phyloP scores from a whole-genome alignment of 2,888 invertebrate genomes.

The Torymus tubicola region DNA sequence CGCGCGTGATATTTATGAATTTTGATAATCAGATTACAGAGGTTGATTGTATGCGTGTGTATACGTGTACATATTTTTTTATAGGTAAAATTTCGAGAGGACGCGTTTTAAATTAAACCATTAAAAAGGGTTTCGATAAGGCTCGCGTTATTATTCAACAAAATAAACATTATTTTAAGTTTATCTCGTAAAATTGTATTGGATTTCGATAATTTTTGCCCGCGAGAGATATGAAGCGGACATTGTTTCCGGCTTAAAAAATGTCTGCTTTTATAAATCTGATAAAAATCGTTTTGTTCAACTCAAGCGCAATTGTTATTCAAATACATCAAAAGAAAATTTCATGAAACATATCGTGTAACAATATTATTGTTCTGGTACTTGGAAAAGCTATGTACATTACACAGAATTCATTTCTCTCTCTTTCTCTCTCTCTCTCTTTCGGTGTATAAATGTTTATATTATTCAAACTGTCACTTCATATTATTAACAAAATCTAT shows the following conservation, averaged over 20 bases:
- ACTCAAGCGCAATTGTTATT: background rate
- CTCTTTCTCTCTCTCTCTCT: no score
- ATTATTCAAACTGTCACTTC: no score
- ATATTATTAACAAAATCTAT: no score
- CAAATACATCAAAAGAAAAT: background rate
- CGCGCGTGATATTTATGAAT: no score
- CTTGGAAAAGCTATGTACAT: no score
- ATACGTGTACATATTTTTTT: no score
- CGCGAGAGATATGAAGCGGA: background rate
- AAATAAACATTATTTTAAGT: slow-evolving; percentile 28
- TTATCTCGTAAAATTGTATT: slow-evolving; percentile 32
- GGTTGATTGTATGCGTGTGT: no score
- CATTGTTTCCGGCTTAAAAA: slow-evolving; percentile 11
- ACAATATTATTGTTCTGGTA: no score
- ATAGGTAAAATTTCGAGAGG: background rate
- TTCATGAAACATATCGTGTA: no score
- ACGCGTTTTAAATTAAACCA: slow-evolving; percentile 1
- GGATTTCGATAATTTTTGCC: slow-evolving; percentile 27
- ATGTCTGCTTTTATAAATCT: slow-evolving; percentile 3
- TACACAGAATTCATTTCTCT: no score
- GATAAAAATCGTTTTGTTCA: background rate
- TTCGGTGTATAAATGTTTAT: no score
- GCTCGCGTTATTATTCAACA: background rate
- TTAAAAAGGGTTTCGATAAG: slow-evolving; percentile 11
- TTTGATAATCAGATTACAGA: no score